These are phyloP conservation scores for Phoenicopterus ruber DNA, from an alignment of 2,113 vertebrate genomes.

Conservation along the genomic window DNA sequence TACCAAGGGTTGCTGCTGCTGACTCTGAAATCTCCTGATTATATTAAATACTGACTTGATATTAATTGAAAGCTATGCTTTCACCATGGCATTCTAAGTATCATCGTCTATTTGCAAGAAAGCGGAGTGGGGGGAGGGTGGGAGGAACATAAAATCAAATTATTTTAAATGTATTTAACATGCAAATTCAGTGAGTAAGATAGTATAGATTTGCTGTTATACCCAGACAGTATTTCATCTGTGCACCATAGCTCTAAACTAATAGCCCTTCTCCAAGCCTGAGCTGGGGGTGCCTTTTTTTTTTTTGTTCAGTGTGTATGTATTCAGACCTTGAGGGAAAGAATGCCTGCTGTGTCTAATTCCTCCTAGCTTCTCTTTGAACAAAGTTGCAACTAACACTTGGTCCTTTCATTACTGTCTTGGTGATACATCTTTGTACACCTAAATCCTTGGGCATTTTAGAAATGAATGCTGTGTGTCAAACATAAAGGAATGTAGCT, in stretches of 20 bases:
- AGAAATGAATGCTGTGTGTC: slow-evolving; percentile 8
- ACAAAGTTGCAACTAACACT: slow-evolving; percentile 17
- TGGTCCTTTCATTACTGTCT: slow-evolving; percentile 20
- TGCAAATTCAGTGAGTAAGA: not conserved
- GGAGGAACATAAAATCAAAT: not conserved
- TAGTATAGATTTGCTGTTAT: not conserved
- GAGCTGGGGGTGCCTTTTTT: not conserved
- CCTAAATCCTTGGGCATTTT: slow-evolving; percentile 31
- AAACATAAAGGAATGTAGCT: not conserved
- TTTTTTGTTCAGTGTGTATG: not conserved
- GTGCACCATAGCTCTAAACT: not conserved
- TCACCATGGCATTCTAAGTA: not conserved
- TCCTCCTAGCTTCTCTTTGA: slow-evolving; percentile 24
- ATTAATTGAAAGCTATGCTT: not conserved
- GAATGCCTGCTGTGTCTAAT: slow-evolving; percentile 45
- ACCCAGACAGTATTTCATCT: not conserved
- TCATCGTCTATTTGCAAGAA: not conserved
- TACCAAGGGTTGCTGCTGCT: not conserved
- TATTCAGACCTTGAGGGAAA: slow-evolving; percentile 11
- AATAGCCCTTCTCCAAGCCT: not conserved
- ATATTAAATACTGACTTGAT: not conserved
- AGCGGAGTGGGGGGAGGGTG: not conserved
- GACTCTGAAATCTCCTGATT: not conserved
- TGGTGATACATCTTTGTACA: not conserved
- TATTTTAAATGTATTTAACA: not conserved